These are phyloP conservation scores for Drosophila cardini DNA, from an alignment of 1,140 invertebrate genomes.

Conservation along the genomic window DNA sequence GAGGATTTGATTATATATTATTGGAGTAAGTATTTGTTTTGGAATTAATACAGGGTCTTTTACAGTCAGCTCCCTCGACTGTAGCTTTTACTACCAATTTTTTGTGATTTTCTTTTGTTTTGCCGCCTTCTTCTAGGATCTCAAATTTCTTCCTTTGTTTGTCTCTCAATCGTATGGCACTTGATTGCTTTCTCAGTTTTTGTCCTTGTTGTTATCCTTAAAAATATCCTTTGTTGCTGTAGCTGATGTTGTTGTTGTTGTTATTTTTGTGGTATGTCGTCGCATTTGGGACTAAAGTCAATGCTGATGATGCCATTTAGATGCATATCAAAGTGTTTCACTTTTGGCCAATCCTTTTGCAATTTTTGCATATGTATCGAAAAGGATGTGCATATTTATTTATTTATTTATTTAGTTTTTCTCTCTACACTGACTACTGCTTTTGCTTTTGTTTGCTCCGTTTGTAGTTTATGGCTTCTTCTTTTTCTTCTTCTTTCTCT, in stretches of 20 bases:
- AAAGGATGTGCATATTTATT: constrained; percentile 15
- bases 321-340: constrained; percentile 80
- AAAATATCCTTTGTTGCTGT: constrained; percentile 28
- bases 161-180: constrained; percentile 66
- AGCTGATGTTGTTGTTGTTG: constrained; percentile 14
- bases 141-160: constrained; percentile 47
- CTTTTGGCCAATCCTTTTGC: constrained; percentile 78
- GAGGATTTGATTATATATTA: not conserved
- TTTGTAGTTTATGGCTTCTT: constrained; percentile 74
- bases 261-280: constrained; percentile 38
- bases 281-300: constrained; percentile 49
- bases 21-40: not conserved
- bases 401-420: constrained; percentile 68
- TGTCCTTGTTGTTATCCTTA: constrained; percentile 15
- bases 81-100: no score
- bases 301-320: constrained; percentile 82
- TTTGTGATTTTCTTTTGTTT: constrained; percentile 3
- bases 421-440: not conserved
- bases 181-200: constrained; percentile 72
- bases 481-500: constrained; percentile 18
- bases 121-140: constrained; percentile 23
- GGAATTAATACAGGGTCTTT: no score
- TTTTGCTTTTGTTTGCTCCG: constrained; percentile 36
- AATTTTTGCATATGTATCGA: constrained; percentile 74
- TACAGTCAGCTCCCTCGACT: no score